phyloP scores from a whole-genome alignment of 2,797 vertebrate genomes.

The Hypotaenidia philippensis region DNA sequence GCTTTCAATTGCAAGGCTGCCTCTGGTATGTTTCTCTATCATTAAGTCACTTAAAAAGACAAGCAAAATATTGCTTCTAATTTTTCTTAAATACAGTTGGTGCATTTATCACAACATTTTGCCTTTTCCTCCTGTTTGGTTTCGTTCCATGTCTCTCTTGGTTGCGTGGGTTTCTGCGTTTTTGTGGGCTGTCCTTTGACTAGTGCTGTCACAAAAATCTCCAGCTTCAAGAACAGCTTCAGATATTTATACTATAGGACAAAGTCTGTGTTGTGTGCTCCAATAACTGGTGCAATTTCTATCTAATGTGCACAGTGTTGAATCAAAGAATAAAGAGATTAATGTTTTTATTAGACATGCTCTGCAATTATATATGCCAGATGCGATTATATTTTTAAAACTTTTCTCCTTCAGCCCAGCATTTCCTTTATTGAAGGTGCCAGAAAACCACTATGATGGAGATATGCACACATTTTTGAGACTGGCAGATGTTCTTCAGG shows the following conservation, averaged over 20 bases:
- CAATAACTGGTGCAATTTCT: not conserved
- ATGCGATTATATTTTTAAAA: no score
- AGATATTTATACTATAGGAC: not conserved
- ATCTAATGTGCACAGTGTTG: not conserved
- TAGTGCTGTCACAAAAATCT: conserved; percentile 40
- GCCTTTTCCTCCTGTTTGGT: conserved; percentile 57
- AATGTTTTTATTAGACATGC: not conserved
- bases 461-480: not conserved
- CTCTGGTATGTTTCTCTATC: conserved; percentile 21
- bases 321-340: not conserved
- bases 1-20: not conserved
- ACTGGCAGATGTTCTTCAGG: not conserved
- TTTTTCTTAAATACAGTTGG: conserved; percentile 69
- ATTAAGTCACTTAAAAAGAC: conserved; percentile 46
- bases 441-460: not conserved
- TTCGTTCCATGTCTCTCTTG: conserved; percentile 29
- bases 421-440: not conserved
- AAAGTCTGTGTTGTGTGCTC: not conserved
- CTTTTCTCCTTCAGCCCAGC: not conserved
- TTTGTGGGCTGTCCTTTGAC: conserved; percentile 40
- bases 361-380: not conserved
- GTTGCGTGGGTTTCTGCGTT: conserved; percentile 48
- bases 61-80: conserved; percentile 58
- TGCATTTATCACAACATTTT: conserved; percentile 63
- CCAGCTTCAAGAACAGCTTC: conserved; percentile 22